Conservation (phyloP, 2,113 vertebrate species). For the Struthio camelus region DNA sequence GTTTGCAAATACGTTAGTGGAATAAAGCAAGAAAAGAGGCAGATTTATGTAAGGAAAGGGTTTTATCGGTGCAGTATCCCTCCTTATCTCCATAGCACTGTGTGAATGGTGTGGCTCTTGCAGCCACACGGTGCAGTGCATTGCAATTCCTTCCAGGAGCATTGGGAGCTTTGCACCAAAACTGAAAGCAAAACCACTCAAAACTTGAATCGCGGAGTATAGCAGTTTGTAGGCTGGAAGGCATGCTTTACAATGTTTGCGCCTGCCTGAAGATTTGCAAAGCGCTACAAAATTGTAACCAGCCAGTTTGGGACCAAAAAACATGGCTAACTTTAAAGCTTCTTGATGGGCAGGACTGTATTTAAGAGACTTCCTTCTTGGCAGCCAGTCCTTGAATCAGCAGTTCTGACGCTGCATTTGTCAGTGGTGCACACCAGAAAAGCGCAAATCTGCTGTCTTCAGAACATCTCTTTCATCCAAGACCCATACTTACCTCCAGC, state of each 20-base stretch:
- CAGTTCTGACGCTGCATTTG: rapidly evolving
- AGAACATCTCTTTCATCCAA: not conserved
- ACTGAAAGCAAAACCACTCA: not conserved
- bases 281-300: not conserved
- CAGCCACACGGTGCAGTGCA: too few species aligned
- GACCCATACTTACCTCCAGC: not conserved
- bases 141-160: rapidly evolving
- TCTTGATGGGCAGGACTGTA: not conserved
- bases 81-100: too few species aligned
- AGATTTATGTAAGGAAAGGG: constrained; percentile 20
- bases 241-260: not conserved
- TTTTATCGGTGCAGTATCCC: not conserved
- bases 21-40: not conserved
- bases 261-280: not conserved
- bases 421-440: not conserved
- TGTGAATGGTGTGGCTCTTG: too few species aligned
- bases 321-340: too few species aligned
- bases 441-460: not conserved
- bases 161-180: not conserved
- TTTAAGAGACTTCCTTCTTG: rapidly evolving
- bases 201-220: not conserved
- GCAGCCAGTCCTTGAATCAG: not conserved
- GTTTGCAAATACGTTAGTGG: not conserved
- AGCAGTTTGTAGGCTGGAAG: not conserved
- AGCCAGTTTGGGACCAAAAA: not conserved